phyloP scores from a whole-genome alignment of 2,113 vertebrate genomes.

The Hemiscyllium ocellatum region DNA sequence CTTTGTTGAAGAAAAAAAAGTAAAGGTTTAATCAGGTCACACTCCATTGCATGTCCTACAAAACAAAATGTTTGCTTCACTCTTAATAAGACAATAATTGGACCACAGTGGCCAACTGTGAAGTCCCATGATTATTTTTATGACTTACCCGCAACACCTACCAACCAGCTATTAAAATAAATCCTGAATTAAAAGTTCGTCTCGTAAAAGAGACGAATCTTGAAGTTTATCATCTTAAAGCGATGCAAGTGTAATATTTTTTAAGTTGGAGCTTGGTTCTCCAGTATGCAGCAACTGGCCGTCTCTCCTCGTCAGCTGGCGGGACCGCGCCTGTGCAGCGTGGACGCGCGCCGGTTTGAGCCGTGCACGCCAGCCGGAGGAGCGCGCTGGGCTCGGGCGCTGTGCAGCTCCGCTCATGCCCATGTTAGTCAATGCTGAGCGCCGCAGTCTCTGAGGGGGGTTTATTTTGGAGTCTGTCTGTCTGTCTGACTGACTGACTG shows the following conservation, averaged over 20 bases:
- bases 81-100: not conserved
- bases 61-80: not conserved
- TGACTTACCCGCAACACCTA: not conserved
- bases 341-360: too few species aligned
- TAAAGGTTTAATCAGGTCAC: not conserved
- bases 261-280: not conserved
- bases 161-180: not conserved
- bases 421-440: conserved; percentile 28
- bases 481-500: not conserved
- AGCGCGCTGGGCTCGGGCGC: not conserved
- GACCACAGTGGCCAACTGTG: not conserved
- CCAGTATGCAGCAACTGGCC: too few species aligned
- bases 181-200: not conserved
- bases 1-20: not conserved
- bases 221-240: too few species aligned
- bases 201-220: too few species aligned
- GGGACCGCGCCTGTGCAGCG: not conserved
- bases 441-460: not conserved
- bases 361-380: too few species aligned
- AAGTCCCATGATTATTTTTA: not conserved
- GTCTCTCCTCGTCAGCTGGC: not conserved
- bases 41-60: not conserved
- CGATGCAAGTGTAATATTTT: not conserved
- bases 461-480: not conserved
- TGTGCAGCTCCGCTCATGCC: not conserved